Evolutionary conservation across 2,797 vertebrate species (phyloP).

Genomic region (Ctenopoma multispine): DNA sequence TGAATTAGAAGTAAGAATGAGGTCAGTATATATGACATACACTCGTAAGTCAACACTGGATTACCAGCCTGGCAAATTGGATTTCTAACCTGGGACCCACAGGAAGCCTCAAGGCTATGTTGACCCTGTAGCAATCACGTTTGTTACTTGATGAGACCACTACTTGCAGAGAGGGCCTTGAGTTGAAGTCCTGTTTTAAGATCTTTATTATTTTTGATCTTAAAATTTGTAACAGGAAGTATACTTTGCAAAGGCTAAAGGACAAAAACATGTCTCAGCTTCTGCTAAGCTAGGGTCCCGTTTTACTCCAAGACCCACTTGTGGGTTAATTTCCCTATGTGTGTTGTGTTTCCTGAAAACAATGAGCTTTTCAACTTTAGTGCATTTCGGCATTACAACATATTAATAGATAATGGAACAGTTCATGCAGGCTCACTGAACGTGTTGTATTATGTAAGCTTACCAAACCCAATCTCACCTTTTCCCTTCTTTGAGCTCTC

Average conservation of each 20-base stretch:
- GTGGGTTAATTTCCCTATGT: too few species aligned
- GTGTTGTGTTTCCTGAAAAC: too few species aligned
- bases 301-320: too few species aligned
- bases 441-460: too few species aligned
- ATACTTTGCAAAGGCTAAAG: too few species aligned
- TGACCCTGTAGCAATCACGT: neutral
- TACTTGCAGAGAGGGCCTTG: neutral
- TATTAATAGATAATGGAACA: too few species aligned
- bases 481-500: constrained; percentile 24
- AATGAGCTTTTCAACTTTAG: neutral
- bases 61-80: constrained; percentile 1
- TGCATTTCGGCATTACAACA: constrained; percentile 15
- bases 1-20: neutral
- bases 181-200: too few species aligned
- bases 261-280: too few species aligned
- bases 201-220: too few species aligned
- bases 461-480: constrained; percentile 5
- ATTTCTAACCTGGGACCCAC: neutral
- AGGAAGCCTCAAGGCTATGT: neutral
- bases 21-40: constrained; percentile 13
- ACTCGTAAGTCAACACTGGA: neutral
- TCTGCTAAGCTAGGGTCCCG: too few species aligned
- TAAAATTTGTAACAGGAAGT: too few species aligned
- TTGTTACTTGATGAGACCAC: neutral
- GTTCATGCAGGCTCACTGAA: too few species aligned